Conservation (phyloP, 2,797 vertebrate genomes). For the Coccyzus lansbergi region DNA sequence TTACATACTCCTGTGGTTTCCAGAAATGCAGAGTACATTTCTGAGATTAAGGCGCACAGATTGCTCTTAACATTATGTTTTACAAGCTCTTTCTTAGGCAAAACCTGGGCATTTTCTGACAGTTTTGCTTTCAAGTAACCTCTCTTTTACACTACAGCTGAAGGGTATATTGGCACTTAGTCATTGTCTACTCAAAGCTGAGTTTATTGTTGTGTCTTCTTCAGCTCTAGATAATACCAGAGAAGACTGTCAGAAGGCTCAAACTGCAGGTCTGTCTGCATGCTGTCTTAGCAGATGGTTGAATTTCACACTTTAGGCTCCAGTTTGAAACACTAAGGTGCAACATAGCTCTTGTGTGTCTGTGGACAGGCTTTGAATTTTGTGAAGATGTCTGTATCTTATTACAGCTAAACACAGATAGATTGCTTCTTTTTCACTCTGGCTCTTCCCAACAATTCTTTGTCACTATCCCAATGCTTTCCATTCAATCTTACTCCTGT, state of each 20-base stretch:
- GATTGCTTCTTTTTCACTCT: background rate
- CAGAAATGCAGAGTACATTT: background rate
- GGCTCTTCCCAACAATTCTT: background rate
- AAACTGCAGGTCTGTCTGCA: background rate
- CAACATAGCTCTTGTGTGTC: background rate
- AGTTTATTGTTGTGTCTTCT: background rate
- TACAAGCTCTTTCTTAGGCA: background rate
- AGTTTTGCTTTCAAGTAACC: background rate
- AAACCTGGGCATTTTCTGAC: background rate
- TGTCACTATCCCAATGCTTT: background rate
- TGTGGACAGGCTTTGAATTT: background rate
- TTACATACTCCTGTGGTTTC: background rate
- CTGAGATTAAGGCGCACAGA: background rate
- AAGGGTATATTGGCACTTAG: background rate
- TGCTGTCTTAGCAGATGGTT: background rate
- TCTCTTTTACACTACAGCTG: background rate
- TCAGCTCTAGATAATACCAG: background rate
- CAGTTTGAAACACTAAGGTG: background rate
- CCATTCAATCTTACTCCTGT: accelerated
- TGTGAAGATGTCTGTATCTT: background rate
- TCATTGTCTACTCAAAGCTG: background rate
- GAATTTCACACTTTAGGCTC: background rate
- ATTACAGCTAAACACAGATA: background rate
- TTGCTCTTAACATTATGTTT: background rate
- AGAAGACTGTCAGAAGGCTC: background rate